Evolutionary conservation across 2,888 invertebrate genomes (phyloP).

Genomic region (Caradrina kadenii): DNA sequence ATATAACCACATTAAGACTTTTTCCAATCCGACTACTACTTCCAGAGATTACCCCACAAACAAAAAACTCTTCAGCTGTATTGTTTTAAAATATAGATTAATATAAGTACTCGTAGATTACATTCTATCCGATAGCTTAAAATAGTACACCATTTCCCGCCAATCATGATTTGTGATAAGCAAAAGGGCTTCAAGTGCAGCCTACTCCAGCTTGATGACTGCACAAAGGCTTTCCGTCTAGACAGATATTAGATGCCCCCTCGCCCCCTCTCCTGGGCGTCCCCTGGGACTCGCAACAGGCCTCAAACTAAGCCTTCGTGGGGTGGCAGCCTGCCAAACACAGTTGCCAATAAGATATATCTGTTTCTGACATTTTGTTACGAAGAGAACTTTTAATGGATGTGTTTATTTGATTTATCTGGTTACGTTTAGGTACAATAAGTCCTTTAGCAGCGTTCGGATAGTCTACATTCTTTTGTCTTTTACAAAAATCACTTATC

Average conservation of each 20-base stretch:
- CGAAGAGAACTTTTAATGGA: constrained; percentile 17
- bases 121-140: neutral
- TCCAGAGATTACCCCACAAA: too few relatives aligned
- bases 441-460: neutral
- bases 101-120: too few relatives aligned
- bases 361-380: constrained; percentile 32
- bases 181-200: constrained; percentile 26
- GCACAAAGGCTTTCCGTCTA: constrained; percentile 48
- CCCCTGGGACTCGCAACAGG: constrained; percentile 46
- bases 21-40: too few relatives aligned
- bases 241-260: constrained; percentile 44
- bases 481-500: neutral
- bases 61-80: too few relatives aligned
- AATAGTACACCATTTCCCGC: neutral
- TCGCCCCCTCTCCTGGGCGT: neutral
- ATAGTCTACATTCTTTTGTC: neutral
- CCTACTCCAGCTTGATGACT: constrained; percentile 11
- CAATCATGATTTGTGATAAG: constrained; percentile 22
- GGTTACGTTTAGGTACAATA: neutral
- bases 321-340: constrained; percentile 51
- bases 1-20: too few relatives aligned
- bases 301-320: constrained; percentile 25
- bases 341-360: constrained; percentile 53
- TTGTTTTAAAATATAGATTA: too few relatives aligned
- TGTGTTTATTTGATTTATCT: constrained; percentile 19